These are phyloP conservation scores for Stomorhina lunata DNA, from an alignment of 2,888 invertebrate genomes.

Conservation along the genomic window DNA sequence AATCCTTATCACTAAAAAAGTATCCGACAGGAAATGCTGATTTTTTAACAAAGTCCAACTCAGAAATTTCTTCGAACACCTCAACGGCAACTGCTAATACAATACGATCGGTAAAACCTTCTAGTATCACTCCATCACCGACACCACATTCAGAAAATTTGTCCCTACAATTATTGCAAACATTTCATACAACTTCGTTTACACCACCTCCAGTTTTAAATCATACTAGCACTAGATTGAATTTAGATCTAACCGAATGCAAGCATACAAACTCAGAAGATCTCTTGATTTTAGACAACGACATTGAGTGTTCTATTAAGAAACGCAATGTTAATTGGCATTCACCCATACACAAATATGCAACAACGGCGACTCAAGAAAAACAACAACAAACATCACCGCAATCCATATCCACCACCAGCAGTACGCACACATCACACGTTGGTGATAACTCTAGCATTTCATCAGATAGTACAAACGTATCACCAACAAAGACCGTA, in stretches of 20 bases:
- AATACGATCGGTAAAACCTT: not conserved
- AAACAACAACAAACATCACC: slow-evolving; percentile 74
- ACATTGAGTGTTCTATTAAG: slow-evolving; percentile 53
- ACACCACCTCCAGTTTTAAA: slow-evolving; percentile 17
- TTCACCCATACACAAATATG: slow-evolving; percentile 77
- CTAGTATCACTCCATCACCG: not conserved
- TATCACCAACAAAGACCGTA: slow-evolving; percentile 60
- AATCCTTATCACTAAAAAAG: slow-evolving; percentile 13
- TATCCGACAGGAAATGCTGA: slow-evolving; percentile 4
- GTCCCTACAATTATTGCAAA: not conserved
- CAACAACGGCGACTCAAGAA: slow-evolving; percentile 69
- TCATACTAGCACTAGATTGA: not conserved
- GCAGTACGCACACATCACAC: slow-evolving; percentile 65
- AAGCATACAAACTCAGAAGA: slow-evolving; percentile 9
- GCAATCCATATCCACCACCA: slow-evolving; percentile 66
- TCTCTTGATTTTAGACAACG: slow-evolving; percentile 19
- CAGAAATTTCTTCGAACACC: slow-evolving; percentile 38
- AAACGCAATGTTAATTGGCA: slow-evolving; percentile 80
- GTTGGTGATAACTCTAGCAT: slow-evolving; percentile 54
- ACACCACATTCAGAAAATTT: not conserved
- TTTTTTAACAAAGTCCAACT: slow-evolving; percentile 21
- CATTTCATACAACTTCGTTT: not conserved
- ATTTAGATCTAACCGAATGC: slow-evolving; percentile 31
- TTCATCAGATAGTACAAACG: slow-evolving; percentile 47
- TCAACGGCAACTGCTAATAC: not conserved